phyloP scores from a whole-genome alignment of 2,888 invertebrate genomes.

The Agrochola lota region DNA sequence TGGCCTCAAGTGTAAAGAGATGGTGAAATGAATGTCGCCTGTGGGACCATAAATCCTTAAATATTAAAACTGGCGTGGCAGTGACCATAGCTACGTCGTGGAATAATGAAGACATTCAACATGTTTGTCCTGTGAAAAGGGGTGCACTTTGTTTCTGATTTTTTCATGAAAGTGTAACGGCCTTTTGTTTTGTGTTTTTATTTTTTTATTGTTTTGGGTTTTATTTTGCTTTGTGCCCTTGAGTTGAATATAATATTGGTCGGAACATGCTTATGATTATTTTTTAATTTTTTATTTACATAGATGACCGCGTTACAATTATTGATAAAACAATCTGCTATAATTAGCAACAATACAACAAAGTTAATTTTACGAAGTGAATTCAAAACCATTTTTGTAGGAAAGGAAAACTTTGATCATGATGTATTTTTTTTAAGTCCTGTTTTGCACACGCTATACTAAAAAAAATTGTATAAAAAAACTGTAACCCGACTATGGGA shows the following conservation, averaged over 20 bases:
- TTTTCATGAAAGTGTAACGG: conserved; percentile 42
- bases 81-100: conserved; percentile 75
- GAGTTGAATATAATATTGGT: conserved; percentile 1
- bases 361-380: no score
- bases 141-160: conserved; percentile 61
- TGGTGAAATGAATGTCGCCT: conserved; percentile 85
- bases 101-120: conserved; percentile 78
- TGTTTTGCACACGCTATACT: no score
- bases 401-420: no score
- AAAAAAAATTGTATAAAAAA: no score
- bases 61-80: conserved; percentile 84
- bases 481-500: no score
- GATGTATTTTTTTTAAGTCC: no score
- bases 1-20: conserved; percentile 77
- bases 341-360: not conserved
- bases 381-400: no score
- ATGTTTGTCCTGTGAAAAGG: conserved; percentile 65
- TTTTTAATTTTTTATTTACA: not conserved
- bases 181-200: conserved; percentile 18
- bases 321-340: not conserved
- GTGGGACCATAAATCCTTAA: conserved; percentile 85
- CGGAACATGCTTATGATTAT: not conserved
- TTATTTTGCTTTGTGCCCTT: conserved; percentile 8
- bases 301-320: no score
- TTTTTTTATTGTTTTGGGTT: conserved; percentile 11